These are phyloP conservation scores for Synergus laeviventris DNA, from an alignment of 2,888 invertebrate genomes.

Conservation along the genomic window DNA sequence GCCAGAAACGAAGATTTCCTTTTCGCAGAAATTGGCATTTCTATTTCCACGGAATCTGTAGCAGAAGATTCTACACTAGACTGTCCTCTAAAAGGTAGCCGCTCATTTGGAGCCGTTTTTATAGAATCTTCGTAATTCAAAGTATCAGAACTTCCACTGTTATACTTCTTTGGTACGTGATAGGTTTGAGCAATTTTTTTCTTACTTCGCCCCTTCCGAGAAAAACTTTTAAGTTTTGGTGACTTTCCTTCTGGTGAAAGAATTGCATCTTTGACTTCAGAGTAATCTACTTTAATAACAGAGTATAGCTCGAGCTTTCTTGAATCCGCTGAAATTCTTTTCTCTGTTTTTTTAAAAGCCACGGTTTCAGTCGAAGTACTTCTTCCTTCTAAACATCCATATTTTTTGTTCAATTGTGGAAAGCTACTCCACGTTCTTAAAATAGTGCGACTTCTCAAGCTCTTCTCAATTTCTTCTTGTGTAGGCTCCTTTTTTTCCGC, in stretches of 20 bases:
- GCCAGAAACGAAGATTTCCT: slow-evolving; percentile 59
- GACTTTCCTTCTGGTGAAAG: slow-evolving; percentile 39
- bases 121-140: slow-evolving; percentile 59
- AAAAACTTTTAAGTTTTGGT: slow-evolving; percentile 56
- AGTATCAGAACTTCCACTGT: slow-evolving; percentile 63
- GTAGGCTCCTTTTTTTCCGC: slow-evolving; percentile 1
- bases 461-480: neutral
- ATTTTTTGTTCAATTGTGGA: slow-evolving; percentile 61
- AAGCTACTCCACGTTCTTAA: slow-evolving; percentile 69
- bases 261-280: slow-evolving; percentile 54
- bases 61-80: neutral
- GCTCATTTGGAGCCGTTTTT: slow-evolving; percentile 47
- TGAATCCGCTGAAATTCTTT: slow-evolving; percentile 21
- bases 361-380: slow-evolving; percentile 47
- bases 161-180: slow-evolving; percentile 40
- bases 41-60: slow-evolving; percentile 53
- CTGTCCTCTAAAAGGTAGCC: slow-evolving; percentile 4
- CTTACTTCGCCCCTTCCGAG: slow-evolving; percentile 57
- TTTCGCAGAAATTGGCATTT: slow-evolving; percentile 44
- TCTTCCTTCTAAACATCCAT: slow-evolving; percentile 49
- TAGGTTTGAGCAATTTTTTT: slow-evolving; percentile 46
- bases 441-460: neutral
- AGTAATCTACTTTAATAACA: slow-evolving; percentile 68
- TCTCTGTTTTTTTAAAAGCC: slow-evolving; percentile 35
- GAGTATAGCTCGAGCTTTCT: slow-evolving; percentile 57